A percentile compares a stretch with the other conserved stretches of the same genome.
phyloP scores from a whole-genome alignment of 2,888 invertebrate genomes.

The Alcis repandata region DNA sequence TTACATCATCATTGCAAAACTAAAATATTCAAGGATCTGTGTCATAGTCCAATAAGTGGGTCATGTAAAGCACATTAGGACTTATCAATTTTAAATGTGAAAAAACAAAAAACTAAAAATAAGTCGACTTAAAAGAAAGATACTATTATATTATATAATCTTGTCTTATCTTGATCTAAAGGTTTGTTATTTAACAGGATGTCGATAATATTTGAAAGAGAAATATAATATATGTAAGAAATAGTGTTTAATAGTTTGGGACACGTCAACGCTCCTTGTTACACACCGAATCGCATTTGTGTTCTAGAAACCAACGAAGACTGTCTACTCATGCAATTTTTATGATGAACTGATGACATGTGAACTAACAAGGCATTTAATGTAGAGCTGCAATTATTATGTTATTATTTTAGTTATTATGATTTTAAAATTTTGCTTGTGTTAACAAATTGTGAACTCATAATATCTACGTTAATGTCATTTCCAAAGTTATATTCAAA shows the following conservation, averaged over 20 bases:
- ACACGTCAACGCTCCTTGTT: slow-evolving; percentile 50
- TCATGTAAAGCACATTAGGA: too few relatives aligned
- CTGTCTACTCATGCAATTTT: slow-evolving; percentile 51
- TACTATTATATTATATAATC: slow-evolving; percentile 15
- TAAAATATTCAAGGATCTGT: too few relatives aligned
- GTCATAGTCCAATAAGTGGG: too few relatives aligned
- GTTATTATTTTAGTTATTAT: too few relatives aligned
- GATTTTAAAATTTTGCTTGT: too few relatives aligned
- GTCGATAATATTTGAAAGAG: not conserved
- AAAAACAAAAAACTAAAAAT: not conserved
- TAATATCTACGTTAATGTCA: too few relatives aligned
- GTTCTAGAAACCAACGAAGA: not conserved
- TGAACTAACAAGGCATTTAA: slow-evolving; percentile 59
- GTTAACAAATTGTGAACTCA: too few relatives aligned
- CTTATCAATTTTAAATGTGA: too few relatives aligned
- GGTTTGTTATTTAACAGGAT: slow-evolving; percentile 30
- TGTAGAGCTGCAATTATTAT: slow-evolving; percentile 45
- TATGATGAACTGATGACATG: slow-evolving; percentile 65
- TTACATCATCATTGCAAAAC: slow-evolving; percentile 31
- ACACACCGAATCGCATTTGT: slow-evolving; percentile 30
- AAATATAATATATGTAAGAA: not conserved
- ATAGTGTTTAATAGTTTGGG: slow-evolving; percentile 29
- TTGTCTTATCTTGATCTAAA: slow-evolving; percentile 36
- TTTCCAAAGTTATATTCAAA: too few relatives aligned
- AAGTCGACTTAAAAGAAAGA: not conserved